Percentiles rank a stretch among this genome's conserved stretches.
Evolutionary conservation across 2,888 invertebrate genomes (phyloP).

Genomic region (Cryptosula pallasiana): DNA sequence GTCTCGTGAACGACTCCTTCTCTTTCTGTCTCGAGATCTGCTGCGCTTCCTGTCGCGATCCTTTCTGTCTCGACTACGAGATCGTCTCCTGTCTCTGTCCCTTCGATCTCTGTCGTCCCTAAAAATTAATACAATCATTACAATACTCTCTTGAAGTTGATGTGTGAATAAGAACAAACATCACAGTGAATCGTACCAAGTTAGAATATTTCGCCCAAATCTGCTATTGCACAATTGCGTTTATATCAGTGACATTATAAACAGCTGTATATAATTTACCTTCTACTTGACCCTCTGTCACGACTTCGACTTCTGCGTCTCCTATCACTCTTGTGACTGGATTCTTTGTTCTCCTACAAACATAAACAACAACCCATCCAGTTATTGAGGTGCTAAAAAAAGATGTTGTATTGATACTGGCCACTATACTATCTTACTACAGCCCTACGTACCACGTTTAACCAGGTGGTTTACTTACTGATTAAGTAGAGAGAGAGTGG

Average conservation of each 20-base stretch:
- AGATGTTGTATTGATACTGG: slow-evolving; percentile 3
- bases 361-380: slow-evolving; percentile 3
- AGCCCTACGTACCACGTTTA: too few species aligned
- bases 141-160: too few species aligned
- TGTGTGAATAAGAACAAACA: too few species aligned
- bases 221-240: too few species aligned
- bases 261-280: slow-evolving; percentile 6
- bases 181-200: too few species aligned
- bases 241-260: too few species aligned
- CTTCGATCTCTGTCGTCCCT: slow-evolving; percentile 30
- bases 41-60: slow-evolving; percentile 50
- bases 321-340: neutral
- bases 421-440: neutral
- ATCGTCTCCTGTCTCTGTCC: slow-evolving; percentile 26
- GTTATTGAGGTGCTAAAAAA: neutral
- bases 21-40: slow-evolving; percentile 46
- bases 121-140: slow-evolving; percentile 26
- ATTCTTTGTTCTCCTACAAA: slow-evolving; percentile 21
- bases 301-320: slow-evolving; percentile 3
- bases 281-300: slow-evolving; percentile 7
- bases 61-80: slow-evolving; percentile 2
- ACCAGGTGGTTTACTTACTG: slow-evolving; percentile 2
- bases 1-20: slow-evolving; percentile 46
- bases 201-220: too few species aligned
- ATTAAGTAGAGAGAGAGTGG: neutral